Evolutionary conservation across 2,888 invertebrate species (phyloP).

Genomic region (Lampropteryx suffumata): DNA sequence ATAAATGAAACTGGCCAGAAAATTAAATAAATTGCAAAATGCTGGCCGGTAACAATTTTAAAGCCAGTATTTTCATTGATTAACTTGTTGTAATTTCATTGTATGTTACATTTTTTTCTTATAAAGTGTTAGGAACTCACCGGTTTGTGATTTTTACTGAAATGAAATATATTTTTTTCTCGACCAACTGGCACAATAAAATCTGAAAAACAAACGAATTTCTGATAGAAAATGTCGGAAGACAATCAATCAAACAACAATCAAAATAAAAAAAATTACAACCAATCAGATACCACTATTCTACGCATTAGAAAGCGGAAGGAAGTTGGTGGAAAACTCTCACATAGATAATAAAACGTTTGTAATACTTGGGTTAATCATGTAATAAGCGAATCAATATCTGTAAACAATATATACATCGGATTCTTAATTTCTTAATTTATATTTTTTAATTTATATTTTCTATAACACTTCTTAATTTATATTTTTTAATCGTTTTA

Average conservation of each 20-base stretch:
- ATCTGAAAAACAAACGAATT: slow-evolving; percentile 65
- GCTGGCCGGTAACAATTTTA: slow-evolving; percentile 29
- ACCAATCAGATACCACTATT: slow-evolving; percentile 46
- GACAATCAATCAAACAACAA: neutral
- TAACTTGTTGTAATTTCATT: slow-evolving; percentile 1
- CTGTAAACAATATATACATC: too few species aligned
- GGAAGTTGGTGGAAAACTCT: slow-evolving; percentile 7
- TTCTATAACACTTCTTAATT: too few species aligned
- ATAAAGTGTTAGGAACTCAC: slow-evolving; percentile 34
- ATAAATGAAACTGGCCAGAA: slow-evolving; percentile 49
- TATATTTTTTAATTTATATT: too few species aligned
- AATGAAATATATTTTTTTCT: slow-evolving; percentile 47
- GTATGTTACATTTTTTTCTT: slow-evolving; percentile 28
- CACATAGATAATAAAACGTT: slow-evolving; percentile 5
- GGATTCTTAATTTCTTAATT: too few species aligned
- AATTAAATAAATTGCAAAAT: slow-evolving; percentile 39
- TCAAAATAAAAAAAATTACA: slow-evolving; percentile 50
- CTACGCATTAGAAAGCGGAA: slow-evolving; percentile 16
- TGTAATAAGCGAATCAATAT: too few species aligned
- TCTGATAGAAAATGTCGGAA: slow-evolving; percentile 44
- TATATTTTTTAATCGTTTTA: too few species aligned
- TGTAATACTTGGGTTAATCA: too few species aligned
- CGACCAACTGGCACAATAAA: slow-evolving; percentile 63
- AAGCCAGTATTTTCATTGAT: slow-evolving; percentile 13
- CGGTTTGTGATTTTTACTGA: slow-evolving; percentile 33